phyloP scores from a whole-genome alignment of 2,888 invertebrate genomes.

The Andrena praecox region DNA sequence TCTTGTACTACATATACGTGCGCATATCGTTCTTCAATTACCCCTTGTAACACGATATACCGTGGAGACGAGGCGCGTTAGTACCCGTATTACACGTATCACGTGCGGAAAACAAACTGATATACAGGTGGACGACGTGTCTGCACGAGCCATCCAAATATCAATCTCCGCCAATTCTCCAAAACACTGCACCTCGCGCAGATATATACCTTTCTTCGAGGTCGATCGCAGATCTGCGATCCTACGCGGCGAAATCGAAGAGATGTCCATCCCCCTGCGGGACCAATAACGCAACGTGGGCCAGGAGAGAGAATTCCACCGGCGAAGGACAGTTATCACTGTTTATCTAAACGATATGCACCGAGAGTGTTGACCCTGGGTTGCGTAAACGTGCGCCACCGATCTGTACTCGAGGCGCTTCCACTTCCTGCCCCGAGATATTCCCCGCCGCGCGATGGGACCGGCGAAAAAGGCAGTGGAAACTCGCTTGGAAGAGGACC shows the following conservation, averaged over 20 bases:
- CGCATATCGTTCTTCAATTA: constrained; percentile 69
- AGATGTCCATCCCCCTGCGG: background rate
- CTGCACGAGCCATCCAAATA: background rate
- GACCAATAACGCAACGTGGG: constrained; percentile 5
- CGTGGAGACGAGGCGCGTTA: constrained; percentile 53
- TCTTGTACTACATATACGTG: constrained; percentile 54
- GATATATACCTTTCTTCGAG: background rate
- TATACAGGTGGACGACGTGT: constrained; percentile 29
- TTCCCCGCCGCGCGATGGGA: constrained; percentile 6
- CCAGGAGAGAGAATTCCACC: constrained; percentile 6
- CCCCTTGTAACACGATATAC: constrained; percentile 67
- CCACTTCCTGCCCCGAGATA: constrained; percentile 51
- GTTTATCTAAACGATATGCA: constrained; percentile 76
- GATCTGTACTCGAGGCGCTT: constrained; percentile 37
- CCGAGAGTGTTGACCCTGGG: constrained; percentile 75
- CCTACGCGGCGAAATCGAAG: background rate
- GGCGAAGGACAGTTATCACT: constrained; percentile 63
- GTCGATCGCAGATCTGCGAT: background rate
- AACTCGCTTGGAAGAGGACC: constrained; percentile 23
- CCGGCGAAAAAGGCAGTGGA: constrained; percentile 43
- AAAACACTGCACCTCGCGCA: background rate
- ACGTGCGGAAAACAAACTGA: constrained; percentile 61
- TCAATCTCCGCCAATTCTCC: background rate
- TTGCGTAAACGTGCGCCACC: constrained; percentile 69
- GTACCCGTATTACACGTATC: constrained; percentile 67